Conservation (phyloP, 2,797 vertebrate genomes). For the Trachops cirrhosus region DNA sequence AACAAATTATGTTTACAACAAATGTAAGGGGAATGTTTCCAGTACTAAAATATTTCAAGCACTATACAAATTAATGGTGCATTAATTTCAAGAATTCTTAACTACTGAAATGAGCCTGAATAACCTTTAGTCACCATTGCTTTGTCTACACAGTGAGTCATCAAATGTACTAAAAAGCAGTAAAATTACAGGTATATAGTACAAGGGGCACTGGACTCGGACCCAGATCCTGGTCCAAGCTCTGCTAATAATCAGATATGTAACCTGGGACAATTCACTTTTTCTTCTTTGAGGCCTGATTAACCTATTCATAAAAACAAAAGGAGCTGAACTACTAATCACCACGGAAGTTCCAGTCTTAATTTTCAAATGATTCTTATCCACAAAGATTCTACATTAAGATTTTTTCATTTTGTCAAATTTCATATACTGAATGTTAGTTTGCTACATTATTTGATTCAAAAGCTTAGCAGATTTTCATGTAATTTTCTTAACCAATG, state of each 20-base stretch:
- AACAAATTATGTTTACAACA: constrained; percentile 25
- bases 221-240: background rate
- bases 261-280: background rate
- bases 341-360: background rate
- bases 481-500: background rate
- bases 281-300: background rate
- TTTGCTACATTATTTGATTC: background rate
- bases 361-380: background rate
- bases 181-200: background rate
- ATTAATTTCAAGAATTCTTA: constrained; percentile 47
- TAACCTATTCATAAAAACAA: constrained; percentile 32
- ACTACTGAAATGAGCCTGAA: constrained; percentile 14
- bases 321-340: constrained; percentile 2
- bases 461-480: constrained; percentile 27
- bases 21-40: background rate
- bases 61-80: constrained; percentile 24
- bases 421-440: background rate
- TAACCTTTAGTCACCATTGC: constrained; percentile 39
- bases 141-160: background rate
- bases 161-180: constrained; percentile 32
- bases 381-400: constrained; percentile 17
- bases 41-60: constrained; percentile 47
- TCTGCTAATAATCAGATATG: constrained; percentile 4
- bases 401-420: constrained; percentile 6
- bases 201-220: background rate